Evolutionary conservation across 2,797 vertebrate species (phyloP).

Genomic region (Apogon talboti): DNA sequence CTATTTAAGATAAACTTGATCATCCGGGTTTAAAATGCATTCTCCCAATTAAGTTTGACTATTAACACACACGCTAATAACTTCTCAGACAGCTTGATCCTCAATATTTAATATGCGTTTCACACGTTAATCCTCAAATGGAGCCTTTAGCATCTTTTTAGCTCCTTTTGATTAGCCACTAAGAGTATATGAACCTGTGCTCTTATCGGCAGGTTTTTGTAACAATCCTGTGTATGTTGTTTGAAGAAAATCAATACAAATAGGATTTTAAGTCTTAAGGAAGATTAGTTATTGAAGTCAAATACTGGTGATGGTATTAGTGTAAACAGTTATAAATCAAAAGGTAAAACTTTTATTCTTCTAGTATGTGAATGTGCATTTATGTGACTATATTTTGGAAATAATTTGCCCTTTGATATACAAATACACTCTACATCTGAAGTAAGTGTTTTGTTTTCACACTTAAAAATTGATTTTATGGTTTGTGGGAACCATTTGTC

Average conservation of each 20-base stretch:
- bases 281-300: too few relatives aligned
- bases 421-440: background rate
- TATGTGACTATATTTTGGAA: background rate
- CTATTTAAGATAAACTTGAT: conserved; percentile 27
- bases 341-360: conserved; percentile 1
- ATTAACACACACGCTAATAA: conserved; percentile 14
- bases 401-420: background rate
- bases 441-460: conserved; percentile 4
- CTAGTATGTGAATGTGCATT: background rate
- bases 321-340: too few relatives aligned
- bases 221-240: too few relatives aligned
- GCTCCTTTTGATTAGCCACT: too few relatives aligned
- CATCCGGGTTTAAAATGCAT: conserved; percentile 15
- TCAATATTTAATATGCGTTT: conserved; percentile 17
- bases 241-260: too few relatives aligned
- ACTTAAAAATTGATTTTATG: background rate
- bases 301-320: too few relatives aligned
- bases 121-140: background rate
- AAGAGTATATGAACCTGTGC: too few relatives aligned
- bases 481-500: conserved; percentile 15
- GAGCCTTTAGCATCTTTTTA: too few relatives aligned
- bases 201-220: too few relatives aligned
- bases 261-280: too few relatives aligned
- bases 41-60: conserved; percentile 10
- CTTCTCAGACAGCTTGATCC: background rate